Conservation (phyloP, 1,140 invertebrate species). For the Monomorium pharaonis region DNA sequence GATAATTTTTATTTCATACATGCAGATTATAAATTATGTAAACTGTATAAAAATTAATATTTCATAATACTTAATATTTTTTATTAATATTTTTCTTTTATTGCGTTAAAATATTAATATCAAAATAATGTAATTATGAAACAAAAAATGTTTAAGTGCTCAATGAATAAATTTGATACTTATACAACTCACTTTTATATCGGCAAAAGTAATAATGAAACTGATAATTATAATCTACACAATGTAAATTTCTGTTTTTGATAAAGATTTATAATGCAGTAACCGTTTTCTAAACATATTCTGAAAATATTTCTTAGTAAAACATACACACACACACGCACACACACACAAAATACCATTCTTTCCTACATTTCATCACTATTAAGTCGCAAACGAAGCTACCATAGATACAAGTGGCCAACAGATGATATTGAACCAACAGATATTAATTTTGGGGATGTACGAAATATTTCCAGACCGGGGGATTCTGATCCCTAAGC, state of each 20-base stretch:
- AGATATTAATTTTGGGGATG: slow-evolving; percentile 84
- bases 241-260: background rate
- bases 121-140: no score
- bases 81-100: no score
- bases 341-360: slow-evolving; percentile 58
- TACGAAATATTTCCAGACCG: slow-evolving; percentile 82
- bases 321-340: slow-evolving; percentile 50
- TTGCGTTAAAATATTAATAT: no score
- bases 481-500: slow-evolving; percentile 80
- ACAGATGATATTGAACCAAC: slow-evolving; percentile 82
- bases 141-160: no score
- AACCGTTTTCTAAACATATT: slow-evolving; percentile 44
- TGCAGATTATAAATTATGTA: no score
- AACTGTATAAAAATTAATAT: no score
- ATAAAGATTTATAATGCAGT: background rate
- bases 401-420: slow-evolving; percentile 57
- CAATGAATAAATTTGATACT: background rate
- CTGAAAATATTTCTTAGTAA: slow-evolving; percentile 70
- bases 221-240: background rate
- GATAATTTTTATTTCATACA: no score
- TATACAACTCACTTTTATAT: background rate
- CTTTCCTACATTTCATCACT: slow-evolving; percentile 57
- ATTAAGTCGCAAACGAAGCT: slow-evolving; percentile 60
- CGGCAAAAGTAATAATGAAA: background rate
- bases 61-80: no score